Conservation (phyloP, 2,113 vertebrate genomes). For the Neolamprologus toae region DNA sequence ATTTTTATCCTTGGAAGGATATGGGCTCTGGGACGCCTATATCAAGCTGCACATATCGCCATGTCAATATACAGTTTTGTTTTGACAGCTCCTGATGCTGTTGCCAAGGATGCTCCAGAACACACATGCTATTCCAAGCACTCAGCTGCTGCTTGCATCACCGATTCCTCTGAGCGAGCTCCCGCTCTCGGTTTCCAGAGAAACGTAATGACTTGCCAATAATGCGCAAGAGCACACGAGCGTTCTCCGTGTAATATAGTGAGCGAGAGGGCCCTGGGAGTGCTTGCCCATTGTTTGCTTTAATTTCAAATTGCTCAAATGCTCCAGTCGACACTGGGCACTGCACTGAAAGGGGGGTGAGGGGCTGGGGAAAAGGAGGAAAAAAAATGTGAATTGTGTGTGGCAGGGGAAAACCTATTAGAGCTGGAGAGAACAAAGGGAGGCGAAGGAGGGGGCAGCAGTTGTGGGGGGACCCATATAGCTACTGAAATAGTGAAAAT, state of each 20-base stretch:
- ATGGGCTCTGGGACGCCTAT: not conserved
- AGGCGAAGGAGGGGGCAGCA: slow-evolving; percentile 52
- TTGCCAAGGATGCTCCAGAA: slow-evolving; percentile 57
- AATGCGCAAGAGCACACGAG: slow-evolving; percentile 73
- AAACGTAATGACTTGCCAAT: slow-evolving; percentile 76
- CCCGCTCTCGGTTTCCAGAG: slow-evolving; percentile 69
- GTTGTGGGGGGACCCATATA: slow-evolving; percentile 46
- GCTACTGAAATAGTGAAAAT: slow-evolving; percentile 65
- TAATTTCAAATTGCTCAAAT: slow-evolving; percentile 77
- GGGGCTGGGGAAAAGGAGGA: slow-evolving; percentile 25
- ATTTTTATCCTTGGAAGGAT: not conserved
- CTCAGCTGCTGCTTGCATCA: slow-evolving; percentile 72
- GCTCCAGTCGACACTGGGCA: slow-evolving; percentile 69
- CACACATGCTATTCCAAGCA: slow-evolving; percentile 55
- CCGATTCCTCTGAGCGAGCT: slow-evolving; percentile 59
- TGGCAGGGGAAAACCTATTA: slow-evolving; percentile 72
- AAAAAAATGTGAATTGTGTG: slow-evolving; percentile 70
- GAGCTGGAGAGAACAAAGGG: slow-evolving; percentile 68
- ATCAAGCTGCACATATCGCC: slow-evolving; percentile 7
- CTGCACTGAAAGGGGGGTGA: slow-evolving; percentile 61
- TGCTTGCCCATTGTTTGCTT: slow-evolving; percentile 72
- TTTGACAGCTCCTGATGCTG: slow-evolving; percentile 53
- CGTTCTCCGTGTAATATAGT: slow-evolving; percentile 71
- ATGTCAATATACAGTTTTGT: slow-evolving; percentile 47
- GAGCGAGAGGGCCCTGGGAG: slow-evolving; percentile 71